Evolutionary conservation across 2,888 invertebrate genomes (phyloP), one percentile per base, ranked within the genome.

Genomic region (Drosophila mimica): DNA sequence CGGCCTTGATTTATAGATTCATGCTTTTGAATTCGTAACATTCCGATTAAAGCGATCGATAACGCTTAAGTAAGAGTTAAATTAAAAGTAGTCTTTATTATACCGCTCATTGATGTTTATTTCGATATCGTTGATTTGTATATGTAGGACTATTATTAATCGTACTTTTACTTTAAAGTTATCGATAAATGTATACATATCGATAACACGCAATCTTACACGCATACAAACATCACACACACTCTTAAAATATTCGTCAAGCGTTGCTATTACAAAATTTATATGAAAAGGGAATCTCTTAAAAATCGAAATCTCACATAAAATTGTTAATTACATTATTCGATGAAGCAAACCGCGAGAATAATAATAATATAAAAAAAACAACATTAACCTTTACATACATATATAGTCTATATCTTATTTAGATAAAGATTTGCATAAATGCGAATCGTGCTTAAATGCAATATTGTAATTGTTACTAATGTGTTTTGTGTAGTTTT

Each of bases 401-500:
- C 71, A 61, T 38, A 64, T 53, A 56, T 68, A 74, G 46, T 62
- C 34, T 60, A 33, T 79, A 25, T 79, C 56, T 71, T 48, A 74
- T 73, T 79, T 77, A 77, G 69, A 66, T 77, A 64, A 68, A 71
- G 68, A 60, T 70, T 54, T 53, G 66, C 73, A 67, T 62, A 57
- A 57, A 54, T 75, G 76, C 65, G 59, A 69, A 74, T 57, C 60
- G 17, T 54, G 73, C 62, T 56, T 69, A 71, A 64, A 71, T 48
- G 60, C 53, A 80, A 51, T 40, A 70, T 72, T 73, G 62, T 64
- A 82, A 82, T 71, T 87, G 83, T 82, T 84, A 85, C 81, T 86
- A 75, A 82, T 83, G 82, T 86, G 83, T 88, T 86, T 74, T 81
- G 81, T 88, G 85, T 83, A 84, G 81, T 80, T 83, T 79, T 80